phyloP scores from a whole-genome alignment of 2,797 vertebrate species.

The Bradypodion ventrale region DNA sequence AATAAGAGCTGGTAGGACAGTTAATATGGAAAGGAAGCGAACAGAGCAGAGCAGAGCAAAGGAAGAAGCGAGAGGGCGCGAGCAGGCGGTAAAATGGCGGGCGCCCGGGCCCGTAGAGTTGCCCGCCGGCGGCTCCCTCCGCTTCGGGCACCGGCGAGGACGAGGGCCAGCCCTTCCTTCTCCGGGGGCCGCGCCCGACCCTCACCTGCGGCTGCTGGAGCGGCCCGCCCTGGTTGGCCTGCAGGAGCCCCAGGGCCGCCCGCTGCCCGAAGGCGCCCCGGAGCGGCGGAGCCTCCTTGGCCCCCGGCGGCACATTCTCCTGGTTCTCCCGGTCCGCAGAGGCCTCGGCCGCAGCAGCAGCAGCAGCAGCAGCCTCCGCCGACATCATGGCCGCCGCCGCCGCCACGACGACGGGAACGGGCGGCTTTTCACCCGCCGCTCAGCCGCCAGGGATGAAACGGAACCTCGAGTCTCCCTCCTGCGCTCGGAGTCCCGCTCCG shows the following conservation, averaged over 20 bases:
- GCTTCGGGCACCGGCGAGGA: too few species aligned
- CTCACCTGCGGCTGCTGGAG: conserved; percentile 72
- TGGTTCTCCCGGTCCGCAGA: conserved; percentile 78
- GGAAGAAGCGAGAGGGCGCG: conserved; percentile 24
- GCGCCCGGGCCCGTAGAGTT: too few species aligned
- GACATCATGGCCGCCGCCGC: not conserved
- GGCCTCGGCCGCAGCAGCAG: not conserved
- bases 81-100: conserved; percentile 57
- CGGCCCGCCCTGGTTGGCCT: conserved; percentile 73
- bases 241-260: conserved; percentile 81
- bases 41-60: too few species aligned
- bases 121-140: too few species aligned
- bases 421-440: not conserved
- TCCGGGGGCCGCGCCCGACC: not conserved
- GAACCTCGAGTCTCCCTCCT: not conserved
- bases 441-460: not conserved
- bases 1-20: too few species aligned
- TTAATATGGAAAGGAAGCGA: too few species aligned
- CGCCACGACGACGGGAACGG: not conserved
- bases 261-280: conserved; percentile 30
- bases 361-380: conserved; percentile 57
- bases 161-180: not conserved
- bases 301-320: conserved; percentile 82
- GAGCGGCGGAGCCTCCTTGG: conserved; percentile 15
- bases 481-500: conserved; percentile 5